Evolutionary conservation across 2,888 invertebrate genomes (phyloP), one percentile per base, ranked within the genome.

Genomic region (Caenorhabditis plicata): DNA sequence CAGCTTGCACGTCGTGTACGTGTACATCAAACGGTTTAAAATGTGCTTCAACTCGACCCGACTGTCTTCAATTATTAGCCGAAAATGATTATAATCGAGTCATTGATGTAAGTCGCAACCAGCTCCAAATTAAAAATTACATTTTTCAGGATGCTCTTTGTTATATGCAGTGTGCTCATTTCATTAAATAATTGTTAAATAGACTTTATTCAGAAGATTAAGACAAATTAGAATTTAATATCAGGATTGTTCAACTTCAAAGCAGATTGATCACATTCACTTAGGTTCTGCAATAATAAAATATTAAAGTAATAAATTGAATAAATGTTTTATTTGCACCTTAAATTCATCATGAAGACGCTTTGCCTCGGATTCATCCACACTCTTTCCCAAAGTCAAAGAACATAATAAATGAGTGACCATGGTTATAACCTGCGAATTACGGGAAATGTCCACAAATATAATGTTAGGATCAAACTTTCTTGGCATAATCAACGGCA

Each of bases 201-300:
- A n/a, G n/a, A n/a, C n/a, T n/a, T n/a, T n/a, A n/a, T n/a, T n/a
- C n/a, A 25, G 27, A 2, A 17, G 19, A 3, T 36, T 13, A 23
- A 19, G 11, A 25, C 5, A 17, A 3, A 20, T 53, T 13, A 57
- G 31, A 38, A 57, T 8, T 50, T 51, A n/a, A 64, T 54, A 40
- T 67, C 67, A 17, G 61, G 64, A 19, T 68, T 68, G 44, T 61
- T 64, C 38, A 39, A 55, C 39, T 52, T 51, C 29, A 68, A 43
- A 25, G 56, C 58, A 11, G 51, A 51, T 23, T 55, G 47, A 38
- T 68, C 68, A 19, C 27, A 51, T n/a, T 40, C 51, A 8, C 64
- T 51, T 2, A 68, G 45, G 4, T 20, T 60, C 45, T 67, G 29
- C 20, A 46, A 44, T n/a, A 36, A 36, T 17, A 9, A 20, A 41